These are phyloP conservation scores for Cyanistes caeruleus DNA, from an alignment of 2,113 vertebrate species.

Conservation along the genomic window DNA sequence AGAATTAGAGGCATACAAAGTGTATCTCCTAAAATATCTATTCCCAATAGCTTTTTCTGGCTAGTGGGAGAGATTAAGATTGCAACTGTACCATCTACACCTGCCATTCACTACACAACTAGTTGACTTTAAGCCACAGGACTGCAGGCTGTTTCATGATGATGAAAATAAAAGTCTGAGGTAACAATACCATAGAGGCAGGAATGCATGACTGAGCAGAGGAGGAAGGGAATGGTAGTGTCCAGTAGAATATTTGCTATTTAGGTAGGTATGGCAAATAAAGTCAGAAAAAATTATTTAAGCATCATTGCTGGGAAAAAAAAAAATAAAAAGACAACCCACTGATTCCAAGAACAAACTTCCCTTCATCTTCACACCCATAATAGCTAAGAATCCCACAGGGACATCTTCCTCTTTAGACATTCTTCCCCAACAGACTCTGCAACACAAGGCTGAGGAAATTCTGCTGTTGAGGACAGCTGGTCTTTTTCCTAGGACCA, in stretches of 20 bases:
- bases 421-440: background rate
- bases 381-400: background rate
- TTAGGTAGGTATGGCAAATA: background rate
- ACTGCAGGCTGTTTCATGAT: background rate
- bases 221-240: background rate
- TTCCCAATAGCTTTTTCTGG: background rate
- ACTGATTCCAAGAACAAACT: background rate
- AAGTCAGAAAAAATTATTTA: background rate
- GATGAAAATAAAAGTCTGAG: background rate
- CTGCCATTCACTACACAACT: background rate
- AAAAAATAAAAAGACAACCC: background rate
- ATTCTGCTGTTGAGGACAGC: background rate
- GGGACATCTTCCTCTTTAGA: background rate
- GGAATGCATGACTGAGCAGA: background rate
- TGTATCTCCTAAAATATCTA: conserved; percentile 3
- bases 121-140: background rate
- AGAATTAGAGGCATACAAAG: conserved; percentile 7
- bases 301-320: background rate
- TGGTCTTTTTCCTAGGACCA: background rate
- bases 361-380: background rate
- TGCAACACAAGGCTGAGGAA: background rate
- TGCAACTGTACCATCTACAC: background rate
- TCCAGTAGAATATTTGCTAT: background rate
- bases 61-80: conserved; percentile 26
- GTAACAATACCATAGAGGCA: background rate